Percentiles rank a stretch among this genome's conserved stretches.
Conservation (phyloP, 2,797 vertebrate species). For the Sphaeramia orbicularis region DNA sequence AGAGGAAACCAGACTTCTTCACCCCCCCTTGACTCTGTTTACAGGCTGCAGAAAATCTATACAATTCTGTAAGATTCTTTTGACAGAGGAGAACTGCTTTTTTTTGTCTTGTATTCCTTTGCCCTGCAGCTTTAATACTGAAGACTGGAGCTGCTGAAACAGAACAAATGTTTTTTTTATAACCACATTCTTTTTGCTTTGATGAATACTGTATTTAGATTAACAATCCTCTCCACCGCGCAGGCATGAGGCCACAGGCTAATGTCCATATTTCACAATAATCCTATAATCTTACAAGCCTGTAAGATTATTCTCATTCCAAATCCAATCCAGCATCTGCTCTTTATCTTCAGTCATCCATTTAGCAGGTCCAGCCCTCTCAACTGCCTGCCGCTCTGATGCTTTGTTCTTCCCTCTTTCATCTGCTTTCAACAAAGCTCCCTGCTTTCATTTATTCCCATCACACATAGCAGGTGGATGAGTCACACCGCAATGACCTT, state of each 20-base stretch:
- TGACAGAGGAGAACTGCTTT: too few relatives aligned
- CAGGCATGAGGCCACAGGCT: conserved; percentile 5
- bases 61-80: too few relatives aligned
- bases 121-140: background rate
- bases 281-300: conserved; percentile 12
- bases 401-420: conserved; percentile 25
- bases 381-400: background rate
- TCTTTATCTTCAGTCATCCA: conserved; percentile 29
- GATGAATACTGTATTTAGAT: conserved; percentile 24
- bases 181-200: background rate
- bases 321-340: conserved; percentile 33
- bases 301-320: conserved; percentile 15
- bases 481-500: conserved; percentile 58
- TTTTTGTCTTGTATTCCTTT: too few relatives aligned
- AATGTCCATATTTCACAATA: conserved; percentile 28
- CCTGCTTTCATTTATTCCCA: conserved; percentile 31
- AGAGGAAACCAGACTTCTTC: too few relatives aligned
- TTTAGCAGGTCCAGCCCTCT: conserved; percentile 13
- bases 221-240: background rate
- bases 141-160: background rate
- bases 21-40: too few relatives aligned
- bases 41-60: too few relatives aligned
- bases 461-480: conserved; percentile 46
- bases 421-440: conserved; percentile 19
- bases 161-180: background rate